Evolutionary conservation across 1,140 invertebrate species (phyloP).

Genomic region (Papilio dardanus): DNA sequence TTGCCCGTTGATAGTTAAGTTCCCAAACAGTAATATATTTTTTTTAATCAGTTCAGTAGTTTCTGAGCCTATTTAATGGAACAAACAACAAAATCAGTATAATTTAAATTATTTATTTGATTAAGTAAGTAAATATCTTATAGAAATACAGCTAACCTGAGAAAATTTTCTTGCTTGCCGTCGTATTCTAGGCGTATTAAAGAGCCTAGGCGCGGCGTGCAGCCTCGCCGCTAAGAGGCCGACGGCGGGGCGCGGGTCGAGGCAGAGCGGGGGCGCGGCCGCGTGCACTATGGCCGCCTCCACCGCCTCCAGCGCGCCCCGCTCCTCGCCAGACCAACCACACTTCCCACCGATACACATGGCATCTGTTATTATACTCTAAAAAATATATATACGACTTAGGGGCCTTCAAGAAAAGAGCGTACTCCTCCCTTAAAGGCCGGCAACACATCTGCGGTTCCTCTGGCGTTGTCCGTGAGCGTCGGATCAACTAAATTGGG

Average conservation of each 20-base stretch:
- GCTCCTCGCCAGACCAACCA: slow-evolving; percentile 90
- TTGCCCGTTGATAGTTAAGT: no score
- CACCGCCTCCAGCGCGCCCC: slow-evolving; percentile 88
- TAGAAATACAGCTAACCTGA: slow-evolving; percentile 78
- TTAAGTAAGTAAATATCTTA: no score
- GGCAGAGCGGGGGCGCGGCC: slow-evolving; percentile 91
- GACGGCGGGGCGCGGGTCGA: slow-evolving; percentile 92
- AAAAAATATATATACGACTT: slow-evolving; percentile 40
- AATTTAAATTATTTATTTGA: no score
- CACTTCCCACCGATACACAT: slow-evolving; percentile 86
- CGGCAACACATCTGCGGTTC: no score
- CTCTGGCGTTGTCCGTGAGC: no score
- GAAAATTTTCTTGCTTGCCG: slow-evolving; percentile 89
- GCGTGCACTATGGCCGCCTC: slow-evolving; percentile 93
- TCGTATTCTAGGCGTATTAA: slow-evolving; percentile 89
- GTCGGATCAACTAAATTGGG: no score
- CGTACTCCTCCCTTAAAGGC: no score
- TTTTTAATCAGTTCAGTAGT: no score
- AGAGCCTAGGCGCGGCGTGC: slow-evolving; percentile 88
- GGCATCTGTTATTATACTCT: slow-evolving; percentile 90
- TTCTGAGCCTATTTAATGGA: no score
- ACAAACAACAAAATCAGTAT: no score
- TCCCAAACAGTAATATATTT: no score
- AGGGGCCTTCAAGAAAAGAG: no score
- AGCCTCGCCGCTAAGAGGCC: slow-evolving; percentile 88